Conservation (phyloP, 2,113 vertebrate genomes). For the Guaruba guarouba region DNA sequence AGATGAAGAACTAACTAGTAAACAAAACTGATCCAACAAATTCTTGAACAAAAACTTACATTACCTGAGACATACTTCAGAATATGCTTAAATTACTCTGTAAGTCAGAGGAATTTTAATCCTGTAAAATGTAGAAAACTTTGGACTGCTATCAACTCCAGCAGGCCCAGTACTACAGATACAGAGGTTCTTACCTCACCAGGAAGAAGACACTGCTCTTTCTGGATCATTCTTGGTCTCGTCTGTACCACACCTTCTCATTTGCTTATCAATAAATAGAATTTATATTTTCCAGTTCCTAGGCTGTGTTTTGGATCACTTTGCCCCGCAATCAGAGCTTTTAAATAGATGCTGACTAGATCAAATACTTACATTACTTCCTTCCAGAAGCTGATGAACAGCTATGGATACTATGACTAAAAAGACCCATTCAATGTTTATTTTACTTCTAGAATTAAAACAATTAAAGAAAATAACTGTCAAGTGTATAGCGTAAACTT, state of each 20-base stretch:
- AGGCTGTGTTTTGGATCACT: neutral
- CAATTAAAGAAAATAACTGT: neutral
- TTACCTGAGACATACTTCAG: neutral
- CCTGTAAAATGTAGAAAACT: neutral
- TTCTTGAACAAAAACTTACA: neutral
- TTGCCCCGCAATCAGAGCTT: rapidly evolving
- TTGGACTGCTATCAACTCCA: neutral
- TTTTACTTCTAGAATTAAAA: neutral
- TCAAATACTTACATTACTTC: neutral
- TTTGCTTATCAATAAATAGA: neutral
- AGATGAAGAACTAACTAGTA: neutral
- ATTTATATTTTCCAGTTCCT: neutral
- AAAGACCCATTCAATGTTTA: neutral
- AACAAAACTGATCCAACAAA: neutral
- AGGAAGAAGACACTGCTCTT: neutral
- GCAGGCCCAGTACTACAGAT: neutral
- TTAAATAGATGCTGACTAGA: neutral
- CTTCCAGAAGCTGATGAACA: neutral
- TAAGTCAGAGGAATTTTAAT: neutral
- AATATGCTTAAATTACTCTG: neutral
- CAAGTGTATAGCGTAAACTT: neutral
- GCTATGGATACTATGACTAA: neutral
- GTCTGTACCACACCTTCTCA: neutral
- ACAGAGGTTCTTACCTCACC: neutral
- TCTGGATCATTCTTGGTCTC: neutral